Percentiles rank a stretch among this genome's conserved stretches.
phyloP scores from a whole-genome alignment of 1,140 invertebrate species.

The Drosophila chauvacae region DNA sequence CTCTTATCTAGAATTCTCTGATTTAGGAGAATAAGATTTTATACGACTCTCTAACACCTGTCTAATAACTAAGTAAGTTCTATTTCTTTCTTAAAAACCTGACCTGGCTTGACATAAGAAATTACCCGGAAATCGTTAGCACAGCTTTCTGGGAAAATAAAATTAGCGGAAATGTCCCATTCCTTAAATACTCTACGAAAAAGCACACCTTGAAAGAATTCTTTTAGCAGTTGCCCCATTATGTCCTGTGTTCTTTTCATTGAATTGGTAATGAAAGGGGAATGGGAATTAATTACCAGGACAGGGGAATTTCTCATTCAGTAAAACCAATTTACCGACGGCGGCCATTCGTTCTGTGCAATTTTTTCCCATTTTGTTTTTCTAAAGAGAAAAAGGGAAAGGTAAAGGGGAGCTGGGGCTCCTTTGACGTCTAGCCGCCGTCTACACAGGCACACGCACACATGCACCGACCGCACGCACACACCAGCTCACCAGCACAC shows the following conservation, averaged over 20 bases:
- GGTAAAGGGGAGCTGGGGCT: slow-evolving; percentile 10
- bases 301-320: slow-evolving; percentile 40
- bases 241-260: slow-evolving; percentile 15
- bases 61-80: neutral
- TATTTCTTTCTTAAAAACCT: neutral
- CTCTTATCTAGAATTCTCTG: neutral
- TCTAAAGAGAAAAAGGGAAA: neutral
- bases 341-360: slow-evolving; percentile 14
- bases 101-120: neutral
- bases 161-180: neutral
- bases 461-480: slow-evolving; percentile 1
- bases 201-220: slow-evolving; percentile 4
- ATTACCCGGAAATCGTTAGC: neutral
- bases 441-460: slow-evolving; percentile 54
- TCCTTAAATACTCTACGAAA: slow-evolving; percentile 3
- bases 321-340: slow-evolving; percentile 52
- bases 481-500: neutral
- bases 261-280: slow-evolving; percentile 39
- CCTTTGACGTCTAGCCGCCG: slow-evolving; percentile 59
- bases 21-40: neutral
- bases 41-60: neutral
- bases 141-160: neutral
- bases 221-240: slow-evolving; percentile 3
- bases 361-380: slow-evolving; percentile 23
- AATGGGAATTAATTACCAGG: slow-evolving; percentile 40